A percentile compares a stretch with the other conserved stretches of the same genome.
Conservation (phyloP, 2,797 vertebrate species). For the Galago senegalensis region DNA sequence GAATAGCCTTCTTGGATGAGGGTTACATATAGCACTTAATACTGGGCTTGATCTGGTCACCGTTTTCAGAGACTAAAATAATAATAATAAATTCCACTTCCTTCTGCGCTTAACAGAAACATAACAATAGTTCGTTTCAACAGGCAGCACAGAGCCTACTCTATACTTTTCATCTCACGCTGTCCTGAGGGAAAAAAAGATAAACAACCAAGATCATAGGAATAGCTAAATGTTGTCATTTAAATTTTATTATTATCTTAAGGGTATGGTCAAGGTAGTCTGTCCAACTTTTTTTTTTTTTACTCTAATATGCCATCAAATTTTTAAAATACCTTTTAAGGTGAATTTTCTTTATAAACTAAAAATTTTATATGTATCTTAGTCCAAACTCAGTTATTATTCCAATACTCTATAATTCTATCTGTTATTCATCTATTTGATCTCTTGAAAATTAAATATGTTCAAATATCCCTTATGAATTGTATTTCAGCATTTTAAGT, state of each 20-base stretch:
- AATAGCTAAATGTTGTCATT: not conserved
- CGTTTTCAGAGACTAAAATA: constrained; percentile 46
- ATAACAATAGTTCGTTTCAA: not conserved
- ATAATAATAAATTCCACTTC: not conserved
- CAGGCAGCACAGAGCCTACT: not conserved
- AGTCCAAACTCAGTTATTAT: not conserved
- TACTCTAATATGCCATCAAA: not conserved
- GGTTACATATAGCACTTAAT: not conserved
- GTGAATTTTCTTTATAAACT: not conserved
- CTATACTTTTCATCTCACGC: not conserved
- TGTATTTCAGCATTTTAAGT: not conserved
- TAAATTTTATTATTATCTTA: constrained; percentile 20
- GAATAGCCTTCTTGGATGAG: not conserved
- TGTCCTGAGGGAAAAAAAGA: not conserved
- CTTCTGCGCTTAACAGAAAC: not conserved
- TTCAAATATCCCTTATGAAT: not conserved
- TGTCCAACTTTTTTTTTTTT: not conserved
- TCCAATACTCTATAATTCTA: not conserved
- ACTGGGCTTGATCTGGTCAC: not conserved
- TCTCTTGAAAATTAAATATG: constrained; percentile 41
- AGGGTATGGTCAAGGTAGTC: not conserved
- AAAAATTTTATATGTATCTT: constrained; percentile 13
- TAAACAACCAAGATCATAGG: not conserved
- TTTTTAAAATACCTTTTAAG: not conserved
- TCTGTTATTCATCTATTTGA: not conserved